Evolutionary conservation across 64 coral and sea anemone species (phyloP), one percentile per base, ranked within the genome.

Genomic region (Hydrozoanthus tunicans): DNA sequence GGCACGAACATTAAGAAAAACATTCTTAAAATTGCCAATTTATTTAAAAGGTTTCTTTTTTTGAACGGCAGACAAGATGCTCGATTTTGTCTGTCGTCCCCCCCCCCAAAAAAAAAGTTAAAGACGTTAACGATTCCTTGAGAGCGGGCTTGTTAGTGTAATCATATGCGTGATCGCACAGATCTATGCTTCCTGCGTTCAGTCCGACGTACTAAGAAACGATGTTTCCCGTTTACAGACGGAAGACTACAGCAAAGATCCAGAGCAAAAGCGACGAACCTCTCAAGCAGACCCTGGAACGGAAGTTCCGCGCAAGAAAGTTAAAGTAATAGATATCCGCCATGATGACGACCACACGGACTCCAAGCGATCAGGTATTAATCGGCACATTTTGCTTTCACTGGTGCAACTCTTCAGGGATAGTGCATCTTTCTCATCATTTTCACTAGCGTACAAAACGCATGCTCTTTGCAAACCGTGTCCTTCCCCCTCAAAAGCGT

Each of bases 281-380:
- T 70, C 82, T 5, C 82, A 85, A 85, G 61, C 82, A 24, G 82
- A 85, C 13, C 43, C 64, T 53, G 54, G 62, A 3, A 52, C 64
- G n/a, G 82, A 85, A 57, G 70, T 64, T n/a, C 82, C 82, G 27
- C 82, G 82, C 64, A 85, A 85, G 17, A 85, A 85, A 63, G 82
- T 85, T 14, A 85, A 85, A 85, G 82, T 85, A 5, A 85, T 85
- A 7, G 82, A 85, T 70, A 85, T 85, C 17, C 64, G 82, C 53
- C 17, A 85, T 15, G 82, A 85, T 10, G 82, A 85, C 68, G 51
- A 70, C 4, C 64, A 85, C 64, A 64, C 64, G 4, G 82, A 85
- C 12, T n/a, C 64, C 17, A 85, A 64, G 17, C 64, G 82, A 54
- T 68, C 82, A 85, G 82, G 82, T 85, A 57, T 10, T 9, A 17